Conservation (phyloP, 2,888 invertebrate genomes). For the Unio pictorum region DNA sequence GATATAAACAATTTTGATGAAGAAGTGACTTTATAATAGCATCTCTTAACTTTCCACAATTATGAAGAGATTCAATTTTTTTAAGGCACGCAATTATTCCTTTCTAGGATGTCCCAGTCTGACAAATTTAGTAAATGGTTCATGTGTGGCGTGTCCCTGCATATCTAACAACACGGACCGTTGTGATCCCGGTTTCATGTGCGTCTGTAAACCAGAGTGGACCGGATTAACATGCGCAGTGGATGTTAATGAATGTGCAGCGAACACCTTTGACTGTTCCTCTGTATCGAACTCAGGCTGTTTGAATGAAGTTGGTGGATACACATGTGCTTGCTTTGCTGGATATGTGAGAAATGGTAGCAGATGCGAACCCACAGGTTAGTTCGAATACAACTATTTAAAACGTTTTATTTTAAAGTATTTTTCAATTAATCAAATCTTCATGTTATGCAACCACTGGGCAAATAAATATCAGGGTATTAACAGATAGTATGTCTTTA, state of each 20-base stretch:
- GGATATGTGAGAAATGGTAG: slow-evolving; percentile 4
- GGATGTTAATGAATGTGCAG: slow-evolving; percentile 16
- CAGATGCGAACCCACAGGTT: slow-evolving; percentile 7
- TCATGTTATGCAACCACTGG: too few species aligned
- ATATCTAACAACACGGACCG: slow-evolving; percentile 13
- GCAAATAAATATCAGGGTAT: too few species aligned
- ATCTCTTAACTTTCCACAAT: too few species aligned
- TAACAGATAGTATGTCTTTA: too few species aligned
- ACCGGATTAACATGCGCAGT: slow-evolving; percentile 12
- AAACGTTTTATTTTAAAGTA: too few species aligned
- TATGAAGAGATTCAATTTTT: too few species aligned
- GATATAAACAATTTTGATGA: too few species aligned
- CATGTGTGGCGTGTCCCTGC: slow-evolving; percentile 2
- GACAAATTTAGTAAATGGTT: background rate
- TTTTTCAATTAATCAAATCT: too few species aligned
- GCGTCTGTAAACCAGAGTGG: slow-evolving; percentile 20
- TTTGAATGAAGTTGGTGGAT: slow-evolving; percentile 9
- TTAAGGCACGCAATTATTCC: background rate
- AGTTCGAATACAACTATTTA: background rate
- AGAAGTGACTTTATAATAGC: too few species aligned
- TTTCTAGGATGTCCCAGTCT: background rate
- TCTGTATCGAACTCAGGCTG: slow-evolving; percentile 6
- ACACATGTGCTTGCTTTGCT: slow-evolving; percentile 5
- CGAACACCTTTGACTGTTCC: background rate
- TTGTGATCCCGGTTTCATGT: slow-evolving; percentile 9